A percentile compares a stretch with the other conserved stretches of the same genome.
Evolutionary conservation across 2,797 vertebrate genomes (phyloP).

Genomic region (Sylvia borin): DNA sequence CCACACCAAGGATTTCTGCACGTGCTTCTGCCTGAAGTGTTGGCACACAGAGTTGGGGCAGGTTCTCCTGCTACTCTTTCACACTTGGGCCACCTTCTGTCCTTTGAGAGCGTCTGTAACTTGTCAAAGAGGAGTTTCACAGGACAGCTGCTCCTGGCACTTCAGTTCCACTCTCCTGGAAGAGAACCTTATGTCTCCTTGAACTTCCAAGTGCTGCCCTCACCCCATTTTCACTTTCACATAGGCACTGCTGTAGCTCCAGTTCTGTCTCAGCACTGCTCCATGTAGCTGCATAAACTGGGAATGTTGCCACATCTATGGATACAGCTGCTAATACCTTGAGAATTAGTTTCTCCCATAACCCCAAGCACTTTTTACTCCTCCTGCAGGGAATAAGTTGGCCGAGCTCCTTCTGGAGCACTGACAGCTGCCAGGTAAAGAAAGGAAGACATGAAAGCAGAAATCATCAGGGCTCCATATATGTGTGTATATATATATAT

Average conservation of each 20-base stretch:
- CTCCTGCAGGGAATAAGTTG: background rate
- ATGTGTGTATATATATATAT: background rate
- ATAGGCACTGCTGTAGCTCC: background rate
- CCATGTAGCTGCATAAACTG: background rate
- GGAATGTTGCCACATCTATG: background rate
- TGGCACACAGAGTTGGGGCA: background rate
- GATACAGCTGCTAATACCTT: background rate
- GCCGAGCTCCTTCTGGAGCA: slow-evolving; percentile 17
- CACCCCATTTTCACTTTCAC: fast-evolving
- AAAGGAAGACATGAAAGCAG: background rate
- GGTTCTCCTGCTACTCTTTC: background rate
- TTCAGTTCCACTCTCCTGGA: background rate
- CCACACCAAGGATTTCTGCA: background rate
- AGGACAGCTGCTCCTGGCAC: background rate
- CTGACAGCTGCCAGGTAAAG: background rate
- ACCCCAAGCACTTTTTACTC: background rate
- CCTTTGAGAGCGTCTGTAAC: background rate
- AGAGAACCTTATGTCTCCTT: background rate
- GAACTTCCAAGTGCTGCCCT: background rate
- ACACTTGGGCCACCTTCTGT: background rate
- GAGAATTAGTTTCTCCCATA: background rate
- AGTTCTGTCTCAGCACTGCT: background rate
- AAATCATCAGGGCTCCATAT: background rate
- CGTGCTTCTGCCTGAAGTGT: background rate
- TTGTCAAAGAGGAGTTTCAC: background rate